Base-by-base conservation (phyloP, 2,113 vertebrate species). In the Syngnathoides biaculeatus region DNA sequence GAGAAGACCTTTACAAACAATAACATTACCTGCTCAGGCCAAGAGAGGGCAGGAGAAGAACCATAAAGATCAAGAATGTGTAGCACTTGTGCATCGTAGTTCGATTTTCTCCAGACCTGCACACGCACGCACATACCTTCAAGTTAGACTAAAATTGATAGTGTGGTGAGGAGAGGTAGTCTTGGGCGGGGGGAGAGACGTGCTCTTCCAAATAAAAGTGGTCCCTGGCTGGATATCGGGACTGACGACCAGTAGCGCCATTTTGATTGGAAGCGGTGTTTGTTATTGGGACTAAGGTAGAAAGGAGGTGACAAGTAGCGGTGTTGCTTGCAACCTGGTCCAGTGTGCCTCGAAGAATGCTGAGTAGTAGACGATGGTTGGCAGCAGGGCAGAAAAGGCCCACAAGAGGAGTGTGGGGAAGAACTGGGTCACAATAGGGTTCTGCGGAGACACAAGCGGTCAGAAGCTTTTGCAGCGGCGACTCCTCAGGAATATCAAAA, bases 11-110 rank as follows among this genome's bases (percentile, higher is more conserved):
- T 45, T 45, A 53, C 10, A 12, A 75, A 56, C 43, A 50, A 2
- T 53, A 55, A 2, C 53, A 59, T 11, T 89, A 98, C 97, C 97
- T 99, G 96, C 93, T 98, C 73, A 99, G 92, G 65, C 97, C 97
- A 40, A 99, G 88, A 0, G 97, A 99, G 0, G 97, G 97, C 83
- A 99, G 91, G 55, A 99, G 90, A 72, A 99, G 86, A 68, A 99
- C 97, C 97, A 99, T 99, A 63, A 99, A 96, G 89, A 98, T 97
- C 78, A 99, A 92, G 87, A 99, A 99, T 20, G 96, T 98, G 89
- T 99, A 99, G 84, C 97, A 98, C 79, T 99, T 99, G 83, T 98
- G 97, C 97, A 99, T 99, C 0, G 96, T 99, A 0, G 96, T 98
- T 81, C 97, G 93, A 81, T 98, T 99, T 81, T 98, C 97, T 77